Conservation (phyloP, 2,888 invertebrate species). For the Plagiodera versicolora region DNA sequence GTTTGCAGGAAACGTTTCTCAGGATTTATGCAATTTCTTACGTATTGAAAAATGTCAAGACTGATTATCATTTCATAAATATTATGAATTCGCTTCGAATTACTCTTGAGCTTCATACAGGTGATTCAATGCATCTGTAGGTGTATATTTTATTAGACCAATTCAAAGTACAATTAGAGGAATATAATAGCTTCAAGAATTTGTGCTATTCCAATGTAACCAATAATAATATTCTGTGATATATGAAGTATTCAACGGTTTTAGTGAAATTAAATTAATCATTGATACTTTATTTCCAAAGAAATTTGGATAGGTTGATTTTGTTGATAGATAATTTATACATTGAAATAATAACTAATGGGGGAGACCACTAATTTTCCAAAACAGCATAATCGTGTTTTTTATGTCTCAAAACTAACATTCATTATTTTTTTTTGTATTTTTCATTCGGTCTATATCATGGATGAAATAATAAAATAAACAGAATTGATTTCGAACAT, state of each 20-base stretch:
- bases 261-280: slow-evolving; percentile 23
- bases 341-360: no score
- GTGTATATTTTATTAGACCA: background rate
- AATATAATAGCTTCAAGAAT: no score
- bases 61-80: background rate
- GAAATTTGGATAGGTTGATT: background rate
- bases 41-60: background rate
- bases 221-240: slow-evolving; percentile 30
- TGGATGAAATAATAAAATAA: no score
- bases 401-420: no score
- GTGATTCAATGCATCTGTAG: background rate
- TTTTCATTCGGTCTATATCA: no score
- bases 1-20: background rate
- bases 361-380: no score
- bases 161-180: background rate
- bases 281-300: slow-evolving; percentile 8
- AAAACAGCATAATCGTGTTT: no score
- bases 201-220: background rate
- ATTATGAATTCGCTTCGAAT: no score
- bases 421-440: no score
- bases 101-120: background rate
- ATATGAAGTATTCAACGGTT: slow-evolving; percentile 30
- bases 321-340: background rate
- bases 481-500: no score
- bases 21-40: background rate